Evolutionary conservation across 2,113 vertebrate species (phyloP), one percentile per base, ranked within the genome.

Genomic region (Picathartes gymnocephalus): DNA sequence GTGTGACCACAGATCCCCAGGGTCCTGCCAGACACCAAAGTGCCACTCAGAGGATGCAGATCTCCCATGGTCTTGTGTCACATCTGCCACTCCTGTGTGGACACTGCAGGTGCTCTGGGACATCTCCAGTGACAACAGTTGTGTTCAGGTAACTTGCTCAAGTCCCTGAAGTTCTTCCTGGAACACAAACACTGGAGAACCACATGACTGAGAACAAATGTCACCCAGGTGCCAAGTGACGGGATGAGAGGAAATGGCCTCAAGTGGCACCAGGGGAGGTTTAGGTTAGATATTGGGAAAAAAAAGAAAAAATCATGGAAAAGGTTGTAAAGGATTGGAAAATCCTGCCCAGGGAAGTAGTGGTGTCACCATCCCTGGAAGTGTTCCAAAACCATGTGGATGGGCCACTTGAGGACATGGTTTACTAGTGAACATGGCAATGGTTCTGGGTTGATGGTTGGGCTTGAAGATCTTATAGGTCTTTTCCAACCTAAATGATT

Each of bases 1-100:
- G 0, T 28, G 17, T 31, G 16, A 31, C 18, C 4, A 1, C 19
- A 57, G 45, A 57, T 66, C 16, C 15, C 17, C 44, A 44, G 15
- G 8, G 11, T 60, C 53, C 62, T 77, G 6, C 8, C 28, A n/a
- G 37, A 30, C 16, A 74, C 35, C 23, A 15, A 61, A 1, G 9
- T 66, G 73, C 51, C 53, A 24, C 13, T 37, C 27, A 62, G 78
- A 86, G 23, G 53, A 33, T 15, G 4, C 4, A 66, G 30, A 9
- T 61, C 28, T 84, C 47, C 37, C 24, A 6, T 20, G 20, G 5
- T 60, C 40, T 64, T 57, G n/a, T 61, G n/a, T 45, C 57, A 51
- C 50, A 44, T 14, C 71, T 87, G 37, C 24, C 22, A 65, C 21
- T 18, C 30, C n/a, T 64, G 5, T 33, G 45, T 53, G 58, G n/a